Conservation (phyloP, 2,113 vertebrate species). For the Rhynchomys soricoides region DNA sequence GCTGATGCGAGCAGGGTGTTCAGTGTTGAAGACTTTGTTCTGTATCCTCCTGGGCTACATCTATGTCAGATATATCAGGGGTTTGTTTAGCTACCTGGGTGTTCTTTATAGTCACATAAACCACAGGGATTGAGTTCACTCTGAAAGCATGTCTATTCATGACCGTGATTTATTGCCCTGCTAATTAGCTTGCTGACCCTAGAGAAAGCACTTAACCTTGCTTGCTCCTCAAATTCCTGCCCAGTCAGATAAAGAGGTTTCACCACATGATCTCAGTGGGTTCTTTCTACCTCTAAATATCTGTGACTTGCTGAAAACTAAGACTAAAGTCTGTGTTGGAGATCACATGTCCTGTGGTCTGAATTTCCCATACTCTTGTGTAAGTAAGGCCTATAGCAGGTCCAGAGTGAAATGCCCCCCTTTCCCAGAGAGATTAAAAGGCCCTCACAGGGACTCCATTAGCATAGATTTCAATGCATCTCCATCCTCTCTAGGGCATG, state of each 20-base stretch:
- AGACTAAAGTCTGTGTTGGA: slow-evolving; percentile 7
- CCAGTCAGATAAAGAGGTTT: slow-evolving; percentile 60
- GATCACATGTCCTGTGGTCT: background rate
- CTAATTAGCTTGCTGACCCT: slow-evolving; percentile 73
- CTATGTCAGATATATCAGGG: slow-evolving; percentile 14
- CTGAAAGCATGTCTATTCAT: slow-evolving; percentile 70
- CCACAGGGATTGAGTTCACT: slow-evolving; percentile 61
- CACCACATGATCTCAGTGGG: slow-evolving; percentile 48
- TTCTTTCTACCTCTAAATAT: slow-evolving; percentile 63
- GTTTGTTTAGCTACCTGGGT: slow-evolving; percentile 67
- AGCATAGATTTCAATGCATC: background rate
- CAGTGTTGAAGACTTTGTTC: slow-evolving; percentile 25
- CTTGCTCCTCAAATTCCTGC: slow-evolving; percentile 52
- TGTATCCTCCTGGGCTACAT: slow-evolving; percentile 9
- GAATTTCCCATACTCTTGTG: background rate
- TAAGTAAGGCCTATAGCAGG: no score
- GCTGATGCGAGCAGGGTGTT: background rate
- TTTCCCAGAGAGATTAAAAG: background rate
- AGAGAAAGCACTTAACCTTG: slow-evolving; percentile 68
- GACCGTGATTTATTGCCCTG: slow-evolving; percentile 70
- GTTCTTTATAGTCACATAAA: slow-evolving; percentile 60
- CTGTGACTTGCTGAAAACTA: slow-evolving; percentile 55
- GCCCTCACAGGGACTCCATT: background rate
- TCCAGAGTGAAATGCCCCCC: background rate
- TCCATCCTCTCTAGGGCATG: background rate